Base-by-base conservation (phyloP, 2,113 vertebrate species). In the Dromas ardeola region DNA sequence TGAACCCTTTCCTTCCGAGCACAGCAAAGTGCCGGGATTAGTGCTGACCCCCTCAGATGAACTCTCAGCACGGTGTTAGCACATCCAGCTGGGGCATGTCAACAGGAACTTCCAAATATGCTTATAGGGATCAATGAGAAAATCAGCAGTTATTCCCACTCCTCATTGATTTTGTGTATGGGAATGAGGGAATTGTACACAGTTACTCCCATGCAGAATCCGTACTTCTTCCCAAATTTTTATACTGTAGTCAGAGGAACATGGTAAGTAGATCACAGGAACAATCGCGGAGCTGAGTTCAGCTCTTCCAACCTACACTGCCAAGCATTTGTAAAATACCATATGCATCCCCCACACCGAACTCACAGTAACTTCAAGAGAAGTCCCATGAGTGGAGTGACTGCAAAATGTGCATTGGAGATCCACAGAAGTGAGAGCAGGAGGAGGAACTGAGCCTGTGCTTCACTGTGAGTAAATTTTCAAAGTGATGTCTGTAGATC, bases 401-500 rank as follows among this genome's bases (percentile, higher is more conserved):
- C 34, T 45, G 56, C 40, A 81, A 43, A 89, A 32, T 84, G 55
- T 4, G 3, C 56, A 36, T 5, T 89, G 73, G 72, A 81, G 61
- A 56, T 61, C 36, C 86, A 71, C 42, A 53, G 63, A 81, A 63
- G 53, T 61, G 77, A 4, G 87, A 85, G 40, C 47, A 79, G 58
- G 61, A 66, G 80, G 42, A 88, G 53, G 43, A 96, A 70, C 74
- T 80, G 42, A 86, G 56, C 42, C 6, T 0, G 0, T 70, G 71
- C 45, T 93, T 94, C 81, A 15, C 79, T 72, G 18, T n/a, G 50
- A 45, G 74, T 70, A 85, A 63, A 62, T 92, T 86, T 89, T 95
- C 91, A 82, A 92, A 80, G 84, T 4, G 22, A 36, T 42, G 20
- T 13, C 76, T 93, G 18, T 17, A 91, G 74, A 71, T 74, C 61